These are phyloP conservation scores for Subacronicta megacephala DNA, from an alignment of 2,888 invertebrate genomes.

Conservation along the genomic window DNA sequence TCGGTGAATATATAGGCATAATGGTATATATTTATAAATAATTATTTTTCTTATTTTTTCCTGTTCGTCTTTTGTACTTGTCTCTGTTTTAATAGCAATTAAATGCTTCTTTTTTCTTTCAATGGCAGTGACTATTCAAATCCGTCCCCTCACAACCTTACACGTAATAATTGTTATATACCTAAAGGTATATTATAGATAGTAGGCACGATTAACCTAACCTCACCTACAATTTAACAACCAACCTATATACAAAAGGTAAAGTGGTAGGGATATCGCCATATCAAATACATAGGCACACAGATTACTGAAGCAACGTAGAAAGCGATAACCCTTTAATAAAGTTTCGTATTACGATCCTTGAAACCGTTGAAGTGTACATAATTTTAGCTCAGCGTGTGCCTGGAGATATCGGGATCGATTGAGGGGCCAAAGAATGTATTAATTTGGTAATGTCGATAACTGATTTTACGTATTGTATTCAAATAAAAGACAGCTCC, in stretches of 20 bases:
- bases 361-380: conserved; percentile 53
- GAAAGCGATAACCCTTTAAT: conserved; percentile 42
- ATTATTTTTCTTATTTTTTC: too few relatives aligned
- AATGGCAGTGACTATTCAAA: too few relatives aligned
- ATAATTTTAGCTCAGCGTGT: conserved; percentile 41
- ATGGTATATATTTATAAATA: too few relatives aligned
- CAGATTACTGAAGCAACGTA: conserved; percentile 23
- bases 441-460: conserved; percentile 37
- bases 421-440: conserved; percentile 32
- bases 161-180: too few relatives aligned
- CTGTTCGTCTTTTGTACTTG: too few relatives aligned
- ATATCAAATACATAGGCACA: conserved; percentile 1
- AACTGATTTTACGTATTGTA: too few relatives aligned
- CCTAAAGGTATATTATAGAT: too few relatives aligned
- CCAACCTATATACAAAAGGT: not conserved
- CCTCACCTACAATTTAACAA: conserved; percentile 1
- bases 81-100: too few relatives aligned
- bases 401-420: conserved; percentile 48
- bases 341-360: conserved; percentile 56
- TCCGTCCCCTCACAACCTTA: too few relatives aligned
- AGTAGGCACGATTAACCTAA: not conserved
- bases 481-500: too few relatives aligned
- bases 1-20: too few relatives aligned
- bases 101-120: too few relatives aligned
- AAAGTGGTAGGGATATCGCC: not conserved